These are phyloP conservation scores for Drosophila asahinai DNA, from an alignment of 1,140 invertebrate genomes.

Conservation along the genomic window DNA sequence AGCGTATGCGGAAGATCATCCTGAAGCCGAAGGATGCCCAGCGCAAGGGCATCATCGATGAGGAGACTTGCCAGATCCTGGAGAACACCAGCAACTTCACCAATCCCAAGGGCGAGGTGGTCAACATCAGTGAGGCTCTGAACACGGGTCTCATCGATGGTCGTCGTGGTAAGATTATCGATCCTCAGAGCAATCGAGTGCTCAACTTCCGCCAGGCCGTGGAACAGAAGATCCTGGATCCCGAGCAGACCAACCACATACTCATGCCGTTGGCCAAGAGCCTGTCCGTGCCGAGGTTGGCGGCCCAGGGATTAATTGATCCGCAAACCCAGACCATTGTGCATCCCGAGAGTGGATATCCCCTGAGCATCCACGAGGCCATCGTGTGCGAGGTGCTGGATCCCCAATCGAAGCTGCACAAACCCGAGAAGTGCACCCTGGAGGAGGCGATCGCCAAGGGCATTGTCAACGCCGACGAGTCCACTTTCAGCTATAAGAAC, in stretches of 20 bases:
- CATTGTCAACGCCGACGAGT: constrained; percentile 90
- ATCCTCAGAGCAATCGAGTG: constrained; percentile 92
- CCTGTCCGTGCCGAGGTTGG: constrained; percentile 92
- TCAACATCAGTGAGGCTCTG: constrained; percentile 92
- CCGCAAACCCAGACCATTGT: constrained; percentile 92
- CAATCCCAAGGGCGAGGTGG: constrained; percentile 87
- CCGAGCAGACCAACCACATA: constrained; percentile 90
- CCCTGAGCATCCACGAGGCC: constrained; percentile 92
- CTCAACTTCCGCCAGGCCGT: constrained; percentile 94
- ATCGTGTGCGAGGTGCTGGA: constrained; percentile 95
- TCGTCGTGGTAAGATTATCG: constrained; percentile 91
- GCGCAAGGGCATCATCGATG: constrained; percentile 91
- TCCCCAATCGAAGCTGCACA: constrained; percentile 88
- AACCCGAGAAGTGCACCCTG: constrained; percentile 89
- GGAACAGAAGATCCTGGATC: constrained; percentile 93
- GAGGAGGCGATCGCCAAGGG: constrained; percentile 92
- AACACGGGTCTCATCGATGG: constrained; percentile 91
- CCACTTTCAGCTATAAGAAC: constrained; percentile 88
- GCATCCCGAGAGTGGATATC: constrained; percentile 94
- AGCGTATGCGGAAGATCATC: constrained; percentile 91
- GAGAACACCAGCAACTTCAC: constrained; percentile 86
- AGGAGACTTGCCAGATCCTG: constrained; percentile 90
- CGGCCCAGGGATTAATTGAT: constrained; percentile 93
- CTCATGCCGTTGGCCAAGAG: constrained; percentile 93
- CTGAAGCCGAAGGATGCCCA: constrained; percentile 90